Base-by-base conservation (phyloP, 2,113 vertebrate species). In the Chamaea fasciata region DNA sequence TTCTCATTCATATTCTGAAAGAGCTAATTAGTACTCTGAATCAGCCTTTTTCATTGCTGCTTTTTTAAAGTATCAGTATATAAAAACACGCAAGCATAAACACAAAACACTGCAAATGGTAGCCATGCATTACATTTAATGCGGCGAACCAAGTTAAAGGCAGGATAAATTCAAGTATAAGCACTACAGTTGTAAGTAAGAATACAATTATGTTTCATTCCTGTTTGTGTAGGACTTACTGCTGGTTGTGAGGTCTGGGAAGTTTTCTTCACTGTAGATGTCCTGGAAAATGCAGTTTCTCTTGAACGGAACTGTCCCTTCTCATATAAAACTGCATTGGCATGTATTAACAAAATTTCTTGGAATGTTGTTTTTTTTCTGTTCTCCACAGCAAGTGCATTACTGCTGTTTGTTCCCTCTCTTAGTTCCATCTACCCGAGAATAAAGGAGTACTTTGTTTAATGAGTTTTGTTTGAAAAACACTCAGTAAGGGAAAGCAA, bases 391-490 rank as follows among this genome's bases (percentile, higher is more conserved):
- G 80, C 90, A 81, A 96, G 82, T 93, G 87, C 67, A 94, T 81
- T 94, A 89, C 82, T 93, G 92, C 92, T 96, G 85, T 92, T 93
- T 82, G 82, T 93, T 95, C 83, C 17, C 86, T 81, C 65, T 94
- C 89, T 94, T 91, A 89, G 92, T 96, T 96, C 87, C 95, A 97
- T 97, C 79, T 87, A 81, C 26, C 68, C 59, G 85, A 95, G 91
- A 96, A 97, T 97, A 97, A 98, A 97, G 96, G 83, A 96, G 59
- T 64, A 94, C 96, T 97, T 97, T 97, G 97, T 97, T 93, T 92
- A 94, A 77, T 62, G 88, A 95, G 59, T 80, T 91, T 83, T 84
- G 62, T 68, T 94, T 88, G 90, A 92, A 92, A 96, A 94, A 92
- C 86, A 88, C 62, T 87, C 83, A 94, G 89, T 89, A 55, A 96